These are phyloP conservation scores for Urocolius indicus DNA, from an alignment of 2,113 vertebrate species.

Conservation along the genomic window DNA sequence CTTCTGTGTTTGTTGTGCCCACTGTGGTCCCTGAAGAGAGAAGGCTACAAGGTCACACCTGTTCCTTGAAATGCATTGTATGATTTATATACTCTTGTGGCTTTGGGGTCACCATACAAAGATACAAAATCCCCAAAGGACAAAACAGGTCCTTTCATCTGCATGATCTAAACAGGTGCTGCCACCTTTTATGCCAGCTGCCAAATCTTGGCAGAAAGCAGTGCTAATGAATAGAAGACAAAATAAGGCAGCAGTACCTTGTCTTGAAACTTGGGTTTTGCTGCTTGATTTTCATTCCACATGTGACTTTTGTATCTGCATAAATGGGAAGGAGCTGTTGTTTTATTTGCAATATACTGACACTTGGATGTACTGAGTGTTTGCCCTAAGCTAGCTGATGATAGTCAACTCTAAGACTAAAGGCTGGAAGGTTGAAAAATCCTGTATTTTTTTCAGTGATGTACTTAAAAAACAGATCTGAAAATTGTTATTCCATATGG, in stretches of 20 bases:
- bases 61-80: constrained; percentile 4
- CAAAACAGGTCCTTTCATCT: constrained; percentile 61
- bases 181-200: constrained; percentile 68
- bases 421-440: not conserved
- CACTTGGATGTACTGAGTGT: not conserved
- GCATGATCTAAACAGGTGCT: constrained; percentile 59
- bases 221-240: not conserved
- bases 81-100: constrained; percentile 61
- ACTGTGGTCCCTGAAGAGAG: not conserved
- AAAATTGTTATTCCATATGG: not conserved
- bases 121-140: constrained; percentile 16
- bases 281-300: not conserved
- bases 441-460: not conserved
- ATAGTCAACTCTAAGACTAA: not conserved
- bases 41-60: constrained; percentile 68
- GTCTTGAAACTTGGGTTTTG: not conserved
- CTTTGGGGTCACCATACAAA: constrained; percentile 35
- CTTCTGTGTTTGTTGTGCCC: not conserved
- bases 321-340: not conserved
- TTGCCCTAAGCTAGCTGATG: not conserved
- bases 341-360: not conserved
- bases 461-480: not conserved
- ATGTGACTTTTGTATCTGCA: not conserved
- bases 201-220: constrained; percentile 23
- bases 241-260: not conserved